Conservation (phyloP, 2,113 vertebrate genomes). For the Galbula dea region DNA sequence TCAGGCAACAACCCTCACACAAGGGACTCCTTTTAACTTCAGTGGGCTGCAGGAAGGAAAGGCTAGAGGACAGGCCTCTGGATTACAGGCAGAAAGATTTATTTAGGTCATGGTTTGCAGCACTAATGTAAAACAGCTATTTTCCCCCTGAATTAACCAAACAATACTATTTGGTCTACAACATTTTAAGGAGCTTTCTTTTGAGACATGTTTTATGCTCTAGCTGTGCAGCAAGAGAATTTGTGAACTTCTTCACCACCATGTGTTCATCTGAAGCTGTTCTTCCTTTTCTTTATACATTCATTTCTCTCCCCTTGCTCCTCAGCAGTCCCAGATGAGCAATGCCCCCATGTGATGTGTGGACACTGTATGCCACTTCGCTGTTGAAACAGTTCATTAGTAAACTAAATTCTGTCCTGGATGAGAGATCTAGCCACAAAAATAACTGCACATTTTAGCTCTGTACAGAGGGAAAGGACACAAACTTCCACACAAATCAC, state of each 20-base stretch:
- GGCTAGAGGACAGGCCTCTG: neutral
- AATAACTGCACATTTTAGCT: neutral
- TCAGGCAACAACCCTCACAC: neutral
- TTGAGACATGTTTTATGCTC: neutral
- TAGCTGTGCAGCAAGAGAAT: neutral
- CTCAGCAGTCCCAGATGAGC: neutral
- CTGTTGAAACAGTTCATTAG: neutral
- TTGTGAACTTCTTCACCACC: neutral
- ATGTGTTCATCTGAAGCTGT: neutral
- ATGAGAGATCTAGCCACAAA: neutral
- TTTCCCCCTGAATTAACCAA: neutral
- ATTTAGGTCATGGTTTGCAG: slow-evolving; percentile 10
- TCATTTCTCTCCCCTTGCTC: neutral
- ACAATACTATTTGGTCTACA: neutral
- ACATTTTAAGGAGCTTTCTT: slow-evolving; percentile 23
- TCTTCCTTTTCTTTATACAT: neutral
- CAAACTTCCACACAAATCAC: neutral
- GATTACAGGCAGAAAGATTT: neutral
- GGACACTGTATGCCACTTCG: neutral
- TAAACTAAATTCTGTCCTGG: neutral
- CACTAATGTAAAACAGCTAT: neutral
- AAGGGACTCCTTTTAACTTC: slow-evolving; percentile 11
- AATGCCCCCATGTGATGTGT: neutral
- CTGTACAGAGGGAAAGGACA: neutral
- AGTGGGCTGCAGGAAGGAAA: neutral